Conservation (phyloP, 2,113 vertebrate species). For the Grantiella picta region DNA sequence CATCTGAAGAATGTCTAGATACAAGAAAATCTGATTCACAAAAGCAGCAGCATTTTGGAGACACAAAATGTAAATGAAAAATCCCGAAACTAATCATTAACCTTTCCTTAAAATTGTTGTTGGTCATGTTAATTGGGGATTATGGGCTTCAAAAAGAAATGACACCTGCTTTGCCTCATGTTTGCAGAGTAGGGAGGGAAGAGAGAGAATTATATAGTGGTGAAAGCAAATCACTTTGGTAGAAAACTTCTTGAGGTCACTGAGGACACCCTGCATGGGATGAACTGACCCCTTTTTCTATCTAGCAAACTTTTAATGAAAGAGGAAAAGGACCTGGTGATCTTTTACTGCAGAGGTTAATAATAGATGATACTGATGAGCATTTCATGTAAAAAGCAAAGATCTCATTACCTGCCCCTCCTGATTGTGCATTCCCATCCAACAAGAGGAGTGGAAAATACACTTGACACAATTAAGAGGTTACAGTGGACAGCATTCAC, state of each 20-base stretch:
- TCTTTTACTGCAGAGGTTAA: neutral
- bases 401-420: neutral
- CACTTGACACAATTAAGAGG: neutral
- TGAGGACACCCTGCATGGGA: neutral
- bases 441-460: neutral
- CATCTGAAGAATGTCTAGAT: neutral
- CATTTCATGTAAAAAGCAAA: neutral
- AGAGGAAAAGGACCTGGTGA: neutral
- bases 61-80: neutral
- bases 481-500: neutral
- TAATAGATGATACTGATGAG: neutral
- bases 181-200: neutral
- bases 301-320: neutral
- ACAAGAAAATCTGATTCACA: neutral
- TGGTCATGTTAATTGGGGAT: neutral
- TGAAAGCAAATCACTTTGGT: neutral
- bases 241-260: neutral
- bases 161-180: neutral
- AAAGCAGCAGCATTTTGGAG: neutral
- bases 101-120: neutral
- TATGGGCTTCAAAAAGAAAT: neutral
- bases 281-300: neutral
- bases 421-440: fast-evolving
- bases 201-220: neutral
- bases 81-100: neutral